Evolutionary conservation across 1,140 invertebrate species (phyloP).

Genomic region (Scaptomyza graminum): DNA sequence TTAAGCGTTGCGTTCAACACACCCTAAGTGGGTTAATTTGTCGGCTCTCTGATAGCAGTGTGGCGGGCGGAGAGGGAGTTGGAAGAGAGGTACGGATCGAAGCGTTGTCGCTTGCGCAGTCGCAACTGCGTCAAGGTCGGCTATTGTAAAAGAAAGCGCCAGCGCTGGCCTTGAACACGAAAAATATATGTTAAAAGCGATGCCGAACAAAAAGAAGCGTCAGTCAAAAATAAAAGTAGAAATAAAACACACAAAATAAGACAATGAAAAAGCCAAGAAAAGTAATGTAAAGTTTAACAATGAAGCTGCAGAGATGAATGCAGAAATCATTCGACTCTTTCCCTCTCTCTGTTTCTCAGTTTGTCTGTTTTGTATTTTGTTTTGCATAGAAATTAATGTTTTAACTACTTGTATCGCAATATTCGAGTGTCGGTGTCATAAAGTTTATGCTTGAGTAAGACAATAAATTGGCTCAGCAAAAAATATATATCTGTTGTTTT

Average conservation of each 20-base stretch:
- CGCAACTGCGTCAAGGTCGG: constrained; percentile 69
- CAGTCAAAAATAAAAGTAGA: not conserved
- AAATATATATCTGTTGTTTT: constrained; percentile 15
- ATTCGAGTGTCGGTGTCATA: constrained; percentile 53
- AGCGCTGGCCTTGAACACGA: constrained; percentile 76
- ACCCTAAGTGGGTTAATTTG: constrained; percentile 74
- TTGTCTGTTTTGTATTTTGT: constrained; percentile 29
- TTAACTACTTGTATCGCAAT: constrained; percentile 56
- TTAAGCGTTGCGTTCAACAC: constrained; percentile 63
- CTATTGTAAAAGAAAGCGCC: constrained; percentile 82
- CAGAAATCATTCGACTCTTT: constrained; percentile 32
- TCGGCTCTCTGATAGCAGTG: constrained; percentile 67
- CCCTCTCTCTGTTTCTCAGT: not conserved
- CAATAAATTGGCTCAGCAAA: constrained; percentile 36
- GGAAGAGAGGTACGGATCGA: not conserved
- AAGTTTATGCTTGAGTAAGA: constrained; percentile 73
- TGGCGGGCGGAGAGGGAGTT: not conserved
- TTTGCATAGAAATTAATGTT: constrained; percentile 64
- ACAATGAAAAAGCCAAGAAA: no score
- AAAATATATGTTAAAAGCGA: constrained; percentile 38
- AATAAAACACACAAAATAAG: no score
- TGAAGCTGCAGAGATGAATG: constrained; percentile 30
- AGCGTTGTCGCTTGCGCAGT: constrained; percentile 34
- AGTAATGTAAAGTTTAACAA: not conserved
- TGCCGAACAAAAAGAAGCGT: constrained; percentile 29